Base-by-base conservation (phyloP, 2,113 vertebrate species). In the Heteronetta atricapilla region DNA sequence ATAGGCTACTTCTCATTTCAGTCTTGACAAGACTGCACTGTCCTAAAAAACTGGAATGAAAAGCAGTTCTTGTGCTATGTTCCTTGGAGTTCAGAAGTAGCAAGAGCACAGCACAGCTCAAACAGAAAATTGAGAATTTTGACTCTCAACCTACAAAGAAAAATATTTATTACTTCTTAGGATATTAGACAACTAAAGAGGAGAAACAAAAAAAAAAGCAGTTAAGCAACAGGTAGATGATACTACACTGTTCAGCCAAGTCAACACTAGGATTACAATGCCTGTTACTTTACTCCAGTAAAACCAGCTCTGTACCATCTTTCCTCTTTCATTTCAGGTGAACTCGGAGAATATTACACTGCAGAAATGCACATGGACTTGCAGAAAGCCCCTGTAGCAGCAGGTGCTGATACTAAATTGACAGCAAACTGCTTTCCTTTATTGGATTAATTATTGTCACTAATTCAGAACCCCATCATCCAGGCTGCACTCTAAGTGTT, bases 151-250 rank as follows among this genome's bases (percentile, higher is more conserved):
- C 34, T 75, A 84, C 81, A 68, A 2, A 15, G 13, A 52, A 67
- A 73, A 66, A 4, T 2, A 0, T 56, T 86, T 63, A 26, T 33
- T 26, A 70, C 13, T 64, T 50, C 48, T 42, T 66, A 40, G 10
- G 10, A 13, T 46, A 77, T 36, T 28, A 83, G 8, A 68, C 6
- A 60, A 15, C 29, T 70, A 38, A 33, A 73, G 7, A 68, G 4
- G 26, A 53, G 84, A 76, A 87, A 28, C 13, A 64, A 81, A 82
- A 92, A 38, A n/a, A n/a, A 92, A 64, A 85, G 8, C 63, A 80
- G 36, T 23, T 23, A 25, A 76, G 36, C 18, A 86, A 82, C 8
- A 53, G 18, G 26, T 10, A 82, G 26, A 69, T 42, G 21, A 84
- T 76, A 29, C 33, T 33, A 17, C 6, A 26, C 11, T 46, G 8